These are phyloP conservation scores for Tenualosa thibaudeaui DNA, from an alignment of 2,797 vertebrate species.

Conservation along the genomic window DNA sequence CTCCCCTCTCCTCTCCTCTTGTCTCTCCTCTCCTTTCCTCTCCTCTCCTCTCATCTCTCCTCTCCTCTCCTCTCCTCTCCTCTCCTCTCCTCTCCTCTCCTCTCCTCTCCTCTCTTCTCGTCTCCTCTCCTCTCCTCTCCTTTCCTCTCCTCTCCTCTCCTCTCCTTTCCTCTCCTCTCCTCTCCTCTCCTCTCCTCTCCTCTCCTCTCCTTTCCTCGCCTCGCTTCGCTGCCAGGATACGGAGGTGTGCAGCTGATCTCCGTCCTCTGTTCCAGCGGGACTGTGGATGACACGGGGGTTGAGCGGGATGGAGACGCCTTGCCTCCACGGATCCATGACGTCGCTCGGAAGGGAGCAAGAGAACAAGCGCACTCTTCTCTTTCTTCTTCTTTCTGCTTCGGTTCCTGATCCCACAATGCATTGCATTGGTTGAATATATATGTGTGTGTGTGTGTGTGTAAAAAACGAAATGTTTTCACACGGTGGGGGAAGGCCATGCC, in stretches of 20 bases:
- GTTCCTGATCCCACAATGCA: not conserved
- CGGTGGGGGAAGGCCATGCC: not conserved
- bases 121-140: too few relatives aligned
- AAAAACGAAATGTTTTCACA: not conserved
- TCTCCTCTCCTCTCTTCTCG: too few relatives aligned
- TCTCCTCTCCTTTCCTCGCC: too few relatives aligned
- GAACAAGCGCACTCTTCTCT: not conserved
- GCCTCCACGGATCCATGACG: not conserved
- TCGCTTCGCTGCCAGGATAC: not conserved
- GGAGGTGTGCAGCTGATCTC: not conserved
- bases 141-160: too few relatives aligned
- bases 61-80: too few relatives aligned
- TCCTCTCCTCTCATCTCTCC: not conserved
- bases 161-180: not conserved
- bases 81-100: not conserved
- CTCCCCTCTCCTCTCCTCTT: not conserved
- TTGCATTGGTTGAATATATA: too few relatives aligned
- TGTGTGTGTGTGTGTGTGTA: not conserved
- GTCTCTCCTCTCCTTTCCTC: too few relatives aligned
- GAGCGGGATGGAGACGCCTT: not conserved
- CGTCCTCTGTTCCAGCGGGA: not conserved
- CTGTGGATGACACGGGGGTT: not conserved
- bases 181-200: too few relatives aligned
- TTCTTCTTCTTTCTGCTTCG: not conserved
- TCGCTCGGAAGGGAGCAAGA: not conserved